These are phyloP conservation scores for Epinephelus fuscoguttatus DNA, from an alignment of 2,113 vertebrate genomes.

Conservation along the genomic window DNA sequence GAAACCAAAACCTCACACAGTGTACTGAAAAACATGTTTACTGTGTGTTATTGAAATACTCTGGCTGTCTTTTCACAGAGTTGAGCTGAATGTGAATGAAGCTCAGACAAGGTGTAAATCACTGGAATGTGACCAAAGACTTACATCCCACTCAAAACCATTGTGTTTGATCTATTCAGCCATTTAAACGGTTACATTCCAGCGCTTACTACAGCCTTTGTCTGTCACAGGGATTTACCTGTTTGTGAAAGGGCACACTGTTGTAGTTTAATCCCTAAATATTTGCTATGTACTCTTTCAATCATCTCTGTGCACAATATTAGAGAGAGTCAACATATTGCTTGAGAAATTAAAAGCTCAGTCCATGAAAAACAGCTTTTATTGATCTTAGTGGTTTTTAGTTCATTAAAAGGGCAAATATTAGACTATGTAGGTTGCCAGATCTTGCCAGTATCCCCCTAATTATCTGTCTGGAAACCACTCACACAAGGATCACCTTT, in stretches of 20 bases:
- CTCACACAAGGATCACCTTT: not conserved
- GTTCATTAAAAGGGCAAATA: not conserved
- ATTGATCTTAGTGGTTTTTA: not conserved
- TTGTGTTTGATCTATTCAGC: not conserved
- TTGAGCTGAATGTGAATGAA: not conserved
- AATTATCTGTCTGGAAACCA: not conserved
- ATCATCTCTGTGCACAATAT: not conserved
- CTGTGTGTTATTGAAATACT: not conserved
- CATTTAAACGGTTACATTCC: conserved; percentile 9
- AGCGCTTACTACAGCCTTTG: not conserved
- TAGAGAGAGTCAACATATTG: not conserved
- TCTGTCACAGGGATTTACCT: not conserved
- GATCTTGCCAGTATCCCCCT: not conserved
- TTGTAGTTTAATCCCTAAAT: not conserved
- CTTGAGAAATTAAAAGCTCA: not conserved
- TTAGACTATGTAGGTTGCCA: too few species aligned
- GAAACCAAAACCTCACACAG: too few species aligned
- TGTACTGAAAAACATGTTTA: not conserved
- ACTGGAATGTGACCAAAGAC: conserved; percentile 16
- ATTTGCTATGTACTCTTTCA: not conserved
- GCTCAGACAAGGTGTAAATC: conserved; percentile 4
- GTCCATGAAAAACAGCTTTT: not conserved
- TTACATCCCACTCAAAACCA: not conserved
- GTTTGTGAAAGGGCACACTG: not conserved
- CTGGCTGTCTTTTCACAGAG: not conserved